Conservation (phyloP, 2,113 vertebrate genomes). For the Elephas maximus region DNA sequence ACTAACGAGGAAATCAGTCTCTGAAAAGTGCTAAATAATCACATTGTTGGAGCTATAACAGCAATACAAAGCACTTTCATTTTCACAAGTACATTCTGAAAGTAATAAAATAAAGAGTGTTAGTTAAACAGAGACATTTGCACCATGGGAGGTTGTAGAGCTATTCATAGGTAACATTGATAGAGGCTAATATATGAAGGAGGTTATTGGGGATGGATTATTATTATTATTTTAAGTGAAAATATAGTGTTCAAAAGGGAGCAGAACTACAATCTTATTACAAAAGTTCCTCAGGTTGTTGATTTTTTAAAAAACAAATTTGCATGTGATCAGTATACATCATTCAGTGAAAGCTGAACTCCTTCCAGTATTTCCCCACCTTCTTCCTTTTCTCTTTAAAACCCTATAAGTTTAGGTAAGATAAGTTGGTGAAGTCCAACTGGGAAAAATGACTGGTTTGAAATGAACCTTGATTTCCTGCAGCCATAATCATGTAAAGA, state of each 20-base stretch:
- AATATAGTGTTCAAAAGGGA: constrained; percentile 71
- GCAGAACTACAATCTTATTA: constrained; percentile 58
- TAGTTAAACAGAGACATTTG: constrained; percentile 89
- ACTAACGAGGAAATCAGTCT: constrained; percentile 81
- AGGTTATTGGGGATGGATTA: constrained; percentile 67
- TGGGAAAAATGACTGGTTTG: constrained; percentile 25
- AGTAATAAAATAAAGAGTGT: constrained; percentile 88
- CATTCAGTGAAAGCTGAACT: constrained; percentile 63
- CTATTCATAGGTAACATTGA: constrained; percentile 83
- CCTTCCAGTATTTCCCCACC: background rate
- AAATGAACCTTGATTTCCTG: constrained; percentile 64
- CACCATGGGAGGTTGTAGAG: constrained; percentile 84
- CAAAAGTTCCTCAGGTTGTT: constrained; percentile 53
- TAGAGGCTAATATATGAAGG: constrained; percentile 81
- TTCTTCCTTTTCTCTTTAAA: constrained; percentile 50
- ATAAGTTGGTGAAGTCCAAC: constrained; percentile 42
- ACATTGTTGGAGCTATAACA: constrained; percentile 84
- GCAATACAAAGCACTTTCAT: constrained; percentile 87
- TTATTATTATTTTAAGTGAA: constrained; percentile 78
- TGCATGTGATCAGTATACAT: constrained; percentile 30
- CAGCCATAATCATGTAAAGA: constrained; percentile 32
- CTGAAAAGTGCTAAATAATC: constrained; percentile 87
- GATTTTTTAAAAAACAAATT: constrained; percentile 61
- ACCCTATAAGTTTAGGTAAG: background rate
- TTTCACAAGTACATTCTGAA: constrained; percentile 89